Percentiles rank a stretch among this genome's conserved stretches.
Evolutionary conservation across 2,113 vertebrate species (phyloP).

Genomic region (Saguinus imperator): DNA sequence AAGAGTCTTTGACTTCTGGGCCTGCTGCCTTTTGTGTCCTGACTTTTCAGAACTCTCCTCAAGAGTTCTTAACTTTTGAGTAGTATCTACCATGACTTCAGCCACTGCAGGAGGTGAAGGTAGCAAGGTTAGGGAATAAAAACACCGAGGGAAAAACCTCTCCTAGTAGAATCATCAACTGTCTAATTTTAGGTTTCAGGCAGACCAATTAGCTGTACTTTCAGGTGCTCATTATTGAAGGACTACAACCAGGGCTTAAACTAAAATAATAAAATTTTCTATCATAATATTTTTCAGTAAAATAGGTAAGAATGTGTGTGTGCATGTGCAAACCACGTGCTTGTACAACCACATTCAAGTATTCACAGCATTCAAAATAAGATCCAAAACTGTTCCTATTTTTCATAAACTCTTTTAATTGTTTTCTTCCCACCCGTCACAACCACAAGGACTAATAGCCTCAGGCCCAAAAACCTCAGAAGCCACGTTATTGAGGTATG

Average conservation of each 20-base stretch:
- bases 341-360: not conserved
- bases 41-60: slow-evolving; percentile 76
- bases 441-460: not conserved
- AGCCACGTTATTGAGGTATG: not conserved
- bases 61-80: slow-evolving; percentile 75
- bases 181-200: slow-evolving; percentile 39
- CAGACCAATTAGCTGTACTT: not conserved
- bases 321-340: not conserved
- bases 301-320: not conserved
- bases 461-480: slow-evolving; percentile 7
- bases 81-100: slow-evolving; percentile 60
- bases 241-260: not conserved
- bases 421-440: slow-evolving; percentile 6
- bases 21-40: slow-evolving; percentile 77
- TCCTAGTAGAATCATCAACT: not conserved
- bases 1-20: slow-evolving; percentile 37
- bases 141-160: slow-evolving; percentile 45
- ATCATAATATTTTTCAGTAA: not conserved
- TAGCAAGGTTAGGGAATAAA: slow-evolving; percentile 39
- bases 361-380: not conserved
- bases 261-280: not conserved
- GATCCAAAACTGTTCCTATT: not conserved
- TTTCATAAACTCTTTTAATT: slow-evolving; percentile 10
- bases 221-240: not conserved
- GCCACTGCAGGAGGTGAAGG: slow-evolving; percentile 47